Conservation (phyloP, 2,113 vertebrate genomes). For the Todiramphus chloris region DNA sequence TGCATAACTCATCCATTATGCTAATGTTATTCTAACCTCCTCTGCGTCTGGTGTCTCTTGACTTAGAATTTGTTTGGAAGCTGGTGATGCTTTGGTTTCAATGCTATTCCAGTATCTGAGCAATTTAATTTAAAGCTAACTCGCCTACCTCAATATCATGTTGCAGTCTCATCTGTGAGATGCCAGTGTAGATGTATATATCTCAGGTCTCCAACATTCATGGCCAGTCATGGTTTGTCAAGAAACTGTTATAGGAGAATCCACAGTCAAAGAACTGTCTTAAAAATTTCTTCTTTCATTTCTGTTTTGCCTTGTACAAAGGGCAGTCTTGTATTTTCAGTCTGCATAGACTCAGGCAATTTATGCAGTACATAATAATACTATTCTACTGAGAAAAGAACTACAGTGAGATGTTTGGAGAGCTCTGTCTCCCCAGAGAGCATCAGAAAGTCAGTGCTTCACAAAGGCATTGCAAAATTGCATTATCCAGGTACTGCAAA, state of each 20-base stretch:
- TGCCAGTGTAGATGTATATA: neutral
- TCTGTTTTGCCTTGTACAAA: constrained; percentile 17
- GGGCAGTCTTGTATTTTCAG: neutral
- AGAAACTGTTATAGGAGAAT: neutral
- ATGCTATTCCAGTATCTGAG: neutral
- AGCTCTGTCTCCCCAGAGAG: neutral
- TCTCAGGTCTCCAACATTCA: neutral
- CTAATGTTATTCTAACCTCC: neutral
- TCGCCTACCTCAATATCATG: neutral
- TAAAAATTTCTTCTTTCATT: constrained; percentile 20
- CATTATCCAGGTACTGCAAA: neutral
- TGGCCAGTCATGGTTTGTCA: constrained; percentile 10
- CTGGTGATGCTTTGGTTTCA: neutral
- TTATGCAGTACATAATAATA: neutral
- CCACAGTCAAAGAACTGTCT: neutral
- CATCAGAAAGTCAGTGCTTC: neutral
- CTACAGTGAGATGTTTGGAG: neutral
- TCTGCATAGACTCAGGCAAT: constrained; percentile 18
- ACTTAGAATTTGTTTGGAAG: neutral
- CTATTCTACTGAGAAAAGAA: constrained; percentile 4
- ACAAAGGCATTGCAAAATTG: neutral
- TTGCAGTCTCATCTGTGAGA: neutral
- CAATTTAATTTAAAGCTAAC: neutral
- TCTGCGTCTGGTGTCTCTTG: neutral
- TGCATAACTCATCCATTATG: neutral